Evolutionary conservation across 1,140 invertebrate species (phyloP).

Genomic region (Rhagoletis pomonella): DNA sequence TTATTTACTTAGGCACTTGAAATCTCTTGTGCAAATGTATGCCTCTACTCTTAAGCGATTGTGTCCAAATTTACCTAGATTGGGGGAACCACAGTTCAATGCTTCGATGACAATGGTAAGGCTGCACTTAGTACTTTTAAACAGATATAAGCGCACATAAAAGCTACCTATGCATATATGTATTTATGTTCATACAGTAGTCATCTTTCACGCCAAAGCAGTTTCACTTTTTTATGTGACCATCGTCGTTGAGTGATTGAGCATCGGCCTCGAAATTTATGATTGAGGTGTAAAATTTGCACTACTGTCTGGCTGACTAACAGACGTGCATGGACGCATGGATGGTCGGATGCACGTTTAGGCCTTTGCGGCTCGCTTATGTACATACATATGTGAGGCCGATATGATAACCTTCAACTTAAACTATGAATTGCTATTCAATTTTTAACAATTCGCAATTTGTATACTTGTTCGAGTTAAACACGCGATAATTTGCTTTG

Average conservation of each 20-base stretch:
- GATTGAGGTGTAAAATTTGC: constrained; percentile 38
- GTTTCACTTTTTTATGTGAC: not conserved
- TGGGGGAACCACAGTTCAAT: constrained; percentile 29
- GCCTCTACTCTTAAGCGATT: not conserved
- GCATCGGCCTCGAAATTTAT: constrained; percentile 3
- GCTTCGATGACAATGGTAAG: constrained; percentile 28
- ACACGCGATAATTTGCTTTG: not conserved
- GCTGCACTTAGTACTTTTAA: not conserved
- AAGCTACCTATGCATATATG: no score
- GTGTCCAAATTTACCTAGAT: not conserved
- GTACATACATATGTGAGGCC: no score
- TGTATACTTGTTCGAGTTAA: not conserved
- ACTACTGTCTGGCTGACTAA: not conserved
- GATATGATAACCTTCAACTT: constrained; percentile 25
- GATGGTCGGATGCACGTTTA: not conserved
- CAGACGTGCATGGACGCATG: not conserved
- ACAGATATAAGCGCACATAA: not conserved
- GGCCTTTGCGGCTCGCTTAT: not conserved
- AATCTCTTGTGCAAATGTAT: not conserved
- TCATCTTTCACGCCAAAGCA: not conserved
- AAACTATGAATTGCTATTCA: not conserved
- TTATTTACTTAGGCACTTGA: not conserved
- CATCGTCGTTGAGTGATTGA: not conserved
- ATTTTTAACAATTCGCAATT: not conserved
- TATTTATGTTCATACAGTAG: no score